Evolutionary conservation across 2,888 invertebrate genomes (phyloP), one percentile per base, ranked within the genome.

Genomic region (Caenorhabditis sp.): DNA sequence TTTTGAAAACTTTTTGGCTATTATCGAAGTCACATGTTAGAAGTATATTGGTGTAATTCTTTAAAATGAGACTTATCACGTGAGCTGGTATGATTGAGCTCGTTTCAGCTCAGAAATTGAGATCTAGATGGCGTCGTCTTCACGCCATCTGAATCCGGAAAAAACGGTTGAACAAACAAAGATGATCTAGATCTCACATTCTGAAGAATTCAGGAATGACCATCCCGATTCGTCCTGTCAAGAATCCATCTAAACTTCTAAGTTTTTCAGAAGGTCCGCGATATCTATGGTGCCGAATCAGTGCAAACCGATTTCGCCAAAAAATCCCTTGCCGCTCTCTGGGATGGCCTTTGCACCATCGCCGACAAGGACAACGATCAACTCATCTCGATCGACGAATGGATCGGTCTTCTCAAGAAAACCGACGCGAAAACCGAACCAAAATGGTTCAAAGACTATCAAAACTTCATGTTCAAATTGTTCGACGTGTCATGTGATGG

Each of bases 401-500:
- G 85, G 85, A 76, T 85, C 27, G 63, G 59, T 21, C 70, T 85
- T 20, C 60, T 85, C 54, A 76, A 80, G 67, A 82, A 82, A 67
- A 70, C 74, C 20, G 72, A 80, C 57, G 54, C 64, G 52, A 76
- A 82, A 53, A 78, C 81, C 12, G 80, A 81, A 54, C 84, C 84
- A 21, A 78, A 80, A 56, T 87, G 87, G 87, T 85, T 87, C 73
- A 69, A 68, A 36, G 84, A 87, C 57, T 87, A 87, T 75, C 75
- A 75, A 49, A 78, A 69, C 61, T 87, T 84, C 70, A 85, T 87
- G 85, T 87, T 87, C 84, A 87, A 87, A 71, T 78, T 87, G 59
- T 87, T 87, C 71, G 87, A 87, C 61, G 87, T 87, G 27, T 85
- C 85, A 0, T 83, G 86, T 84, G 87, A 87, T 66, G 85, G 86